A percentile compares a stretch with the other conserved stretches of the same genome.
Conservation (phyloP, 2,113 vertebrate species). For the Piaya cayana region DNA sequence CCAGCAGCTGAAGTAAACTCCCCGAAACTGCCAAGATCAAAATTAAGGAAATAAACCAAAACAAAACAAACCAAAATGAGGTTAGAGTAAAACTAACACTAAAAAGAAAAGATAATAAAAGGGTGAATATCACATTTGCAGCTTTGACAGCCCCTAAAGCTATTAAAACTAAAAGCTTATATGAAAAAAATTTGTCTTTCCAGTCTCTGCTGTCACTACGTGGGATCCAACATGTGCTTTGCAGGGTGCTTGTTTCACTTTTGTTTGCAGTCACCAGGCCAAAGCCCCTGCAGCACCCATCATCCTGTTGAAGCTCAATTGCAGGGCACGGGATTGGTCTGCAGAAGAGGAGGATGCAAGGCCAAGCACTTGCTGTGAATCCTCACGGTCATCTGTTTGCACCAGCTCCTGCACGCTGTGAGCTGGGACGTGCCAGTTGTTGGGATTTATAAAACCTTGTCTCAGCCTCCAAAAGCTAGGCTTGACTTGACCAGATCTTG, state of each 20-base stretch:
- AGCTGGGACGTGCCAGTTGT: fast-evolving
- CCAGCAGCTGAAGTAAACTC: neutral
- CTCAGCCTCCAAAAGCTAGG: neutral
- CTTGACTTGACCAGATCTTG: neutral
- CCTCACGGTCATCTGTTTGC: fast-evolving
- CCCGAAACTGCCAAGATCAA: neutral
- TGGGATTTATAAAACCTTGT: neutral
- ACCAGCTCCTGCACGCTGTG: fast-evolving
- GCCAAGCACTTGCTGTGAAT: fast-evolving
- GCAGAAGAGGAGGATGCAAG: neutral
- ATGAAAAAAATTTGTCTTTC: neutral
- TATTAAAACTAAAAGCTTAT: neutral
- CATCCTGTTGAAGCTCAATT: neutral
- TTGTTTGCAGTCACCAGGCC: neutral
- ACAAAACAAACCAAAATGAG: slow-evolving; percentile 11
- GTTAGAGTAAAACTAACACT: neutral
- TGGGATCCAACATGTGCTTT: neutral
- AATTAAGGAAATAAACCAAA: neutral
- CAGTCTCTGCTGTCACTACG: neutral
- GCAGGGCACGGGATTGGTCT: fast-evolving
- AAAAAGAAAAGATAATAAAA: neutral
- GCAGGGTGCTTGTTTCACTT: neutral
- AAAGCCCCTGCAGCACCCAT: neutral
- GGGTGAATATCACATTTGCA: neutral
- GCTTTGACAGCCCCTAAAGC: neutral